Percentiles rank a stretch among this genome's conserved stretches.
These are phyloP conservation scores for Rhagoletis pomonella DNA, from an alignment of 1,140 invertebrate genomes.

Conservation along the genomic window DNA sequence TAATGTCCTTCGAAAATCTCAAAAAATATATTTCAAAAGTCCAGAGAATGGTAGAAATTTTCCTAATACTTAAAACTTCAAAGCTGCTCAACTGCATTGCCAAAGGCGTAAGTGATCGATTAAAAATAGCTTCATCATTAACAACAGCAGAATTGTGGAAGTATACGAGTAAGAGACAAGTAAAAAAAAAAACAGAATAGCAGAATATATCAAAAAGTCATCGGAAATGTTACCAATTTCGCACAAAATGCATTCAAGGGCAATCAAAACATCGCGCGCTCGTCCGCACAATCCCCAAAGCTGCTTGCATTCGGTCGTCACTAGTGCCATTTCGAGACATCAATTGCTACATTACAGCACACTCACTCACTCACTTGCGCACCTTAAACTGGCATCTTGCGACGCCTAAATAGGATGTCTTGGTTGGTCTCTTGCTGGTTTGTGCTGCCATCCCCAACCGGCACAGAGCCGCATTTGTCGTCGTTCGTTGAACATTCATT, in stretches of 20 bases:
- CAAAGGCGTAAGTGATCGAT: no score
- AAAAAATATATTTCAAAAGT: no score
- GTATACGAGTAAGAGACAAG: not conserved
- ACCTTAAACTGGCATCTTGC: slow-evolving; percentile 26
- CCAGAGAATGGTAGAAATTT: no score
- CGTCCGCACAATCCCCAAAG: not conserved
- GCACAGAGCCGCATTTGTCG: slow-evolving; percentile 36
- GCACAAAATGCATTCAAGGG: slow-evolving; percentile 20
- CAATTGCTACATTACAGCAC: slow-evolving; percentile 18
- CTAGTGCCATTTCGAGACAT: not conserved
- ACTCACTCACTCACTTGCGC: slow-evolving; percentile 48
- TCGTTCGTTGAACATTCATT: slow-evolving; percentile 52
- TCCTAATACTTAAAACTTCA: no score
- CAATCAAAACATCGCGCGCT: not conserved
- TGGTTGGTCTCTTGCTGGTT: no score
- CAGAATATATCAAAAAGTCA: not conserved
- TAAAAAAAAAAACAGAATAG: not conserved
- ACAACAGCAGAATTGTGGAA: not conserved
- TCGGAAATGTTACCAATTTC: slow-evolving; percentile 15
- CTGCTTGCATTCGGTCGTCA: not conserved
- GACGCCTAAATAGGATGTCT: slow-evolving; percentile 28
- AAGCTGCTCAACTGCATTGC: no score
- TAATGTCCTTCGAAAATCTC: no score
- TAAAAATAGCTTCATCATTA: no score
- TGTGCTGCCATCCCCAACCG: slow-evolving; percentile 13